Evolutionary conservation across 2,888 invertebrate genomes (phyloP), one percentile per base, ranked within the genome.

Genomic region (Trichacis sp.): DNA sequence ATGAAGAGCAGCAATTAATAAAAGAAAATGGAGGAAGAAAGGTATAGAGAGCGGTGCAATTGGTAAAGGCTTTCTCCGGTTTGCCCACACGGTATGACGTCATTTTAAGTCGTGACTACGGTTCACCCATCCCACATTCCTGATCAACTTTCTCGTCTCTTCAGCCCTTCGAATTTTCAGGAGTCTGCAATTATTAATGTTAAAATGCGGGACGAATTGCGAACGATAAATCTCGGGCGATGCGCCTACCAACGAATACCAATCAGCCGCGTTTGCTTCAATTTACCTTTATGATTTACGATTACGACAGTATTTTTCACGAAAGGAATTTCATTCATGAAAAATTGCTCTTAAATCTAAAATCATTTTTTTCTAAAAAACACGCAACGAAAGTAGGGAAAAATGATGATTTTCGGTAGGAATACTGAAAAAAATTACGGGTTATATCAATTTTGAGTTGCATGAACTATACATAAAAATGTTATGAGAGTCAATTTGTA

Each of bases 41-140:
- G 19, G 17, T 18, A 42, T 38, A 45, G 46, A 54, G 68, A 72
- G 62, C 62, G 54, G 71, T 62, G 65, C 43, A 60, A 60, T 60
- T 52, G 62, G 60, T 45, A 55, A 69, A 68, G 65, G 68, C 67
- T 64, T 71, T 69, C 69, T 68, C 71, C 60, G 62, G 63, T 68
- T 77, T 77, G 73, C 77, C 78, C 73, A 78, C 77, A 74, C 71
- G 64, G 56, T 53, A 76, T 80, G 80, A 80, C 79, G 79, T 81
- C 79, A 81, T 72, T 79, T 67, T 60, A n/a, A 61, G 68, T 73
- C 75, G 74, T 72, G 78, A 77, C 73, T 74, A 72, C 76, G 50
- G 56, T 64, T 52, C 75, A 77, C 73, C 76, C 78, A 78, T 78
- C 74, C 76, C 74, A 76, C 78, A 80, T 80, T 80, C 79, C 72